phyloP scores from a whole-genome alignment of 2,797 vertebrate genomes.

The Moxostoma hubbsi region DNA sequence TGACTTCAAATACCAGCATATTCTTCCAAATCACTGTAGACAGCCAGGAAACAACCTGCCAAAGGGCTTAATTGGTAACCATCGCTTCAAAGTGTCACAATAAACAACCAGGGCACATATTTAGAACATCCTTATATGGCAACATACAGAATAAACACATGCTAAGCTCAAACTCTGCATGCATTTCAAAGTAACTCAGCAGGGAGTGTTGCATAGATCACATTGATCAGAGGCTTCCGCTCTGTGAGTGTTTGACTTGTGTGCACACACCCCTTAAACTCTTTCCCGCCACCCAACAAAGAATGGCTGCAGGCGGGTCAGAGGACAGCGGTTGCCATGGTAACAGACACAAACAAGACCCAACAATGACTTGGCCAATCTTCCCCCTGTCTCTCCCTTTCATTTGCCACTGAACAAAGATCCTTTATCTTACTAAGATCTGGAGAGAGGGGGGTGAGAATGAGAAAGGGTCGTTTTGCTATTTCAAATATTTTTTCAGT shows the following conservation, averaged over 20 bases:
- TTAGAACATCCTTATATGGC: constrained; percentile 47
- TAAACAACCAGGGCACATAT: background rate
- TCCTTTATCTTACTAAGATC: constrained; percentile 59
- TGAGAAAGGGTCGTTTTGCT: background rate
- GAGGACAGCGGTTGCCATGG: constrained; percentile 62
- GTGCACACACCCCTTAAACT: constrained; percentile 11
- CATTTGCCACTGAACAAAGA: constrained; percentile 66
- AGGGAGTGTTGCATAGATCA: background rate
- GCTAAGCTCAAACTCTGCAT: background rate
- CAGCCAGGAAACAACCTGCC: background rate
- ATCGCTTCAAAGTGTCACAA: background rate
- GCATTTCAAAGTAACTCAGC: constrained; percentile 13
- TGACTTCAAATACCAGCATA: too few species aligned
- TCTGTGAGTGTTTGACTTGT: background rate
- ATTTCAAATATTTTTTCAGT: constrained; percentile 28
- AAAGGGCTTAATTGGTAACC: background rate
- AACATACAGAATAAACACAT: constrained; percentile 28
- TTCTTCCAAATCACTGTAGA: background rate
- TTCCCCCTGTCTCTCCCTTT: constrained; percentile 16
- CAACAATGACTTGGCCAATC: constrained; percentile 66
- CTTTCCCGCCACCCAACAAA: background rate
- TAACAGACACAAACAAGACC: constrained; percentile 79
- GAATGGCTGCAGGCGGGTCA: constrained; percentile 37
- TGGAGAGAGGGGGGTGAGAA: background rate
- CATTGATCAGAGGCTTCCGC: background rate